A percentile compares a stretch with the other conserved stretches of the same genome.
phyloP scores from a whole-genome alignment of 1,140 invertebrate genomes.

The Magallana ariakensis region DNA sequence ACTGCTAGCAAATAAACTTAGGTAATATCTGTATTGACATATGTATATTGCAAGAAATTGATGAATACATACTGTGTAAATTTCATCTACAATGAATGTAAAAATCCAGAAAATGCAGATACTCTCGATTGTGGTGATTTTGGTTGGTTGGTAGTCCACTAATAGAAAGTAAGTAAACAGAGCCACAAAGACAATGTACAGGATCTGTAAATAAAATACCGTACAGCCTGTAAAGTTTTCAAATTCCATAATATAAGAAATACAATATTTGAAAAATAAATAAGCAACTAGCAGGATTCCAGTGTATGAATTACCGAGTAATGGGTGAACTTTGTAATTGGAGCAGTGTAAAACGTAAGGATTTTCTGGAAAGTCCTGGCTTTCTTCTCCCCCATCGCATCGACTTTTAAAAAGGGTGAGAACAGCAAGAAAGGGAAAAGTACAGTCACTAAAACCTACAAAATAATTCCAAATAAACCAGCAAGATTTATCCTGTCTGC shows the following conservation, averaged over 20 bases:
- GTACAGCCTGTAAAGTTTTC: no score
- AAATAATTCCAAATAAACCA: not conserved
- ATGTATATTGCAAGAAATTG: no score
- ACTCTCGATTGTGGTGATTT: conserved; percentile 66
- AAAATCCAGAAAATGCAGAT: conserved; percentile 73
- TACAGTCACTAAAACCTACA: conserved; percentile 63
- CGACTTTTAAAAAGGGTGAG: conserved; percentile 60
- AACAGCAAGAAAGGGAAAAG: conserved; percentile 64
- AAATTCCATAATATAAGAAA: no score
- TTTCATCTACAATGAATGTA: conserved; percentile 73
- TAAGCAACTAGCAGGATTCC: no score
- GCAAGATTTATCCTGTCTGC: no score
- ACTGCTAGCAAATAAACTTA: no score
- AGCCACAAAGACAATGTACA: conserved; percentile 69
- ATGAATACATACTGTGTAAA: conserved; percentile 71
- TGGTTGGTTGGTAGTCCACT: conserved; percentile 76
- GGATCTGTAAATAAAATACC: conserved; percentile 61
- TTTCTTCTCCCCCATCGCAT: conserved; percentile 55
- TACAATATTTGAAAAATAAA: no score
- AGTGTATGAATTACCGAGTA: conserved; percentile 65
- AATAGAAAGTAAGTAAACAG: conserved; percentile 80
- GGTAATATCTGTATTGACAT: no score
- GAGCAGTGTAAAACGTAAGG: conserved; percentile 71
- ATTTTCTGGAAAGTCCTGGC: conserved; percentile 61
- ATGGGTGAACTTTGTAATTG: conserved; percentile 73